Evolutionary conservation across 1,140 invertebrate genomes (phyloP), one percentile per base, ranked within the genome.

Genomic region (Euura lappo): DNA sequence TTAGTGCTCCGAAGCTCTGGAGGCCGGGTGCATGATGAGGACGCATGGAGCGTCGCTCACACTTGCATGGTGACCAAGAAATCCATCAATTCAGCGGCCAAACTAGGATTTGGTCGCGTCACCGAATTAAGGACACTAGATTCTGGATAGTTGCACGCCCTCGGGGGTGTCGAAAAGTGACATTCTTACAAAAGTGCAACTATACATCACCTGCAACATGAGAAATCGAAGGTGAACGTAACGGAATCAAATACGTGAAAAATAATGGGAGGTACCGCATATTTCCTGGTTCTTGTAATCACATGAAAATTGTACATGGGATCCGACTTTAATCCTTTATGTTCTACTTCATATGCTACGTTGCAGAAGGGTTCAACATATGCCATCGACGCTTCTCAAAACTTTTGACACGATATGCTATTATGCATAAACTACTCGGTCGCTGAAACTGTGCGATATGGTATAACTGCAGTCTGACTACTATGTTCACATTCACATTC

Each of bases 281-380:
- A 60, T 60, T 60, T n/a, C 3, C 51, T n/a, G 13, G 13, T 60
- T 60, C 1, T 28, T 60, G 13, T 60, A 28, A 28, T 11, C 13
- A 8, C 13, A 60, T 60, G 10, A 60, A 60, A 60, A n/a, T 60
- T 60, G 3, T n/a, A n/a, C 51, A 11, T 3, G 51, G 3, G 51
- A 60, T 8, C 8, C 51, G 10, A 3, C 28, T 28, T 28, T 28
- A 28, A 28, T 28, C 28, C 51, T 60, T 11, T 60, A 51, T 51
- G 7, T 51, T n/a, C 51, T 60, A 60, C 51, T 60, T 60, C 51
- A 60, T 6, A 60, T 60, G 51, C 51, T 60, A 60, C 51, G 51
- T n/a, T 60, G 51, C 13, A 8, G 51, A 60, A 28, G 0, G 5
- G 51, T n/a, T 8, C 6, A 60, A 60, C 51, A 8, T 60, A 3